phyloP scores from a whole-genome alignment of 2,797 vertebrate genomes.

The Huso huso region DNA sequence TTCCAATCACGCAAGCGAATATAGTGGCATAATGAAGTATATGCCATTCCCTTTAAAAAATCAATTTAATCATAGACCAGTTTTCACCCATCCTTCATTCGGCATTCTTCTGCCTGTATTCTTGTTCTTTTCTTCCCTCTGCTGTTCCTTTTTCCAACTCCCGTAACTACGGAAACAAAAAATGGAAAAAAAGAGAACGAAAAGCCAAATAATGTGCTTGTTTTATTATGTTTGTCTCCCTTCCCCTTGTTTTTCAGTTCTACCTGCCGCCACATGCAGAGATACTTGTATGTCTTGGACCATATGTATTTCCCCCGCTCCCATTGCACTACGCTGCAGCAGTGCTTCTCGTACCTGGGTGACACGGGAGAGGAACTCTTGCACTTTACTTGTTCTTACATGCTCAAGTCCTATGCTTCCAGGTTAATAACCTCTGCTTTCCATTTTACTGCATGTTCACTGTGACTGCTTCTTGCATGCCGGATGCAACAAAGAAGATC shows the following conservation, averaged over 20 bases:
- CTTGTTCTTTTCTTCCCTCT: background rate
- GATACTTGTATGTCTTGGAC: constrained; percentile 75
- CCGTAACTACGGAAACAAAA: background rate
- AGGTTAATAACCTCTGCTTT: constrained; percentile 72
- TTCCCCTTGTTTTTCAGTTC: constrained; percentile 71
- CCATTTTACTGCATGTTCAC: constrained; percentile 51
- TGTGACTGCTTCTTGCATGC: constrained; percentile 47
- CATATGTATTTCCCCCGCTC: constrained; percentile 67
- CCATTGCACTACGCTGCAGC: constrained; percentile 63
- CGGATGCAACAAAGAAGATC: background rate
- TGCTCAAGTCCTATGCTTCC: constrained; percentile 73
- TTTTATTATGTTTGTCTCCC: constrained; percentile 13
- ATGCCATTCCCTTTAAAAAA: no score
- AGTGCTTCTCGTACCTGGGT: constrained; percentile 68
- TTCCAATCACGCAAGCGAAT: background rate
- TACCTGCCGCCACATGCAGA: constrained; percentile 74
- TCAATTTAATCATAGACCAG: no score
- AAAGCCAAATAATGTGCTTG: constrained; percentile 9
- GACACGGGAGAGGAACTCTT: constrained; percentile 72
- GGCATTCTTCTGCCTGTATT: background rate
- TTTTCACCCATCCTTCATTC: constrained; percentile 7
- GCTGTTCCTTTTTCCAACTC: background rate
- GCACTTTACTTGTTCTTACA: constrained; percentile 72
- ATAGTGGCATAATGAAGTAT: no score
- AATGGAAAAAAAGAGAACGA: background rate